phyloP scores from a whole-genome alignment of 2,888 invertebrate genomes.

The Antheraea yamamai region DNA sequence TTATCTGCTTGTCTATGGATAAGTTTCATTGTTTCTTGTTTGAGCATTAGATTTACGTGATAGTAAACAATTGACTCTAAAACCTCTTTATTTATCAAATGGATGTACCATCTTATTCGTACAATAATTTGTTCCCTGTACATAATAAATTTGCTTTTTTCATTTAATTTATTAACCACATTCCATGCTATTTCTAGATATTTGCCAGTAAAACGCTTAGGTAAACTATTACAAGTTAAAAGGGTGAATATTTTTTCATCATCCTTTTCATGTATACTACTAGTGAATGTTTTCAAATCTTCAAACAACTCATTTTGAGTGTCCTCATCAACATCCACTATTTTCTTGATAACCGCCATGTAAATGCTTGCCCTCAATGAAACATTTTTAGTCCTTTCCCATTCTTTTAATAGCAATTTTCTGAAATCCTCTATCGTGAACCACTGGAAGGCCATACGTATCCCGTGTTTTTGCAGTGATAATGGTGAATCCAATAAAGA shows the following conservation, averaged over 20 bases:
- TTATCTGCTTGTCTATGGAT: too few species aligned
- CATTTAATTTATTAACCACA: constrained; percentile 42
- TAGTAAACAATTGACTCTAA: too few species aligned
- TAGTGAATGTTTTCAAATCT: constrained; percentile 44
- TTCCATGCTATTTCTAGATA: constrained; percentile 47
- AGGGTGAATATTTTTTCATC: constrained; percentile 45
- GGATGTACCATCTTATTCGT: constrained; percentile 35
- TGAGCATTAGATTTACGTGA: too few species aligned
- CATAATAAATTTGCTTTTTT: constrained; percentile 35
- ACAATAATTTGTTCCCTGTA: constrained; percentile 36
- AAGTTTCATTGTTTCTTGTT: too few species aligned
- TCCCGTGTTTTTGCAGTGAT: constrained; percentile 56
- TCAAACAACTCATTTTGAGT: constrained; percentile 43
- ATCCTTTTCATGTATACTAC: constrained; percentile 48
- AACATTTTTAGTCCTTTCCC: constrained; percentile 52
- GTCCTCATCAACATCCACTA: constrained; percentile 30
- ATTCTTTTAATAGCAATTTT: constrained; percentile 40
- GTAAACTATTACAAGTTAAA: constrained; percentile 36
- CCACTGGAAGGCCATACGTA: constrained; percentile 54
- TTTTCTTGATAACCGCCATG: constrained; percentile 42
- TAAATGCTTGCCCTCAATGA: constrained; percentile 51
- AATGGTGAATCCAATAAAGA: constrained; percentile 48
- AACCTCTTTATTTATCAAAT: constrained; percentile 25
- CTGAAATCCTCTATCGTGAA: constrained; percentile 45
- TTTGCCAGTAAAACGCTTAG: constrained; percentile 37